Conservation (phyloP, 2,888 invertebrate species). For the Apoda limacodes region DNA sequence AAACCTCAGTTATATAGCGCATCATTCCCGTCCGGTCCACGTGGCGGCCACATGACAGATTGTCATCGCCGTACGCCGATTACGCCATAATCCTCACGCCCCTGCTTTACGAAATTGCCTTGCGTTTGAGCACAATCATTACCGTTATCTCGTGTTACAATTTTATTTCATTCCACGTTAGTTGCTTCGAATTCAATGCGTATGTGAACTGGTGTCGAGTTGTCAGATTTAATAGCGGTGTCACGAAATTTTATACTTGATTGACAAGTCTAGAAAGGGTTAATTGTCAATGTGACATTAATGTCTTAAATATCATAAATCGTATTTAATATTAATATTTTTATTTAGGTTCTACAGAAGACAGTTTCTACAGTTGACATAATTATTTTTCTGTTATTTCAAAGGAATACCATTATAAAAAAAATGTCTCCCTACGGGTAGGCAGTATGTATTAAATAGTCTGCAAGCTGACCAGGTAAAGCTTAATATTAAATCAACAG, state of each 20-base stretch:
- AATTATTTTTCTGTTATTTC: no score
- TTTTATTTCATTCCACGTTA: conserved; percentile 37
- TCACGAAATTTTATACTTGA: conserved; percentile 38
- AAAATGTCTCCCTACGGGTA: no score
- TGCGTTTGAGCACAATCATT: conserved; percentile 47
- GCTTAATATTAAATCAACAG: no score
- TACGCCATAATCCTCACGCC: conserved; percentile 56
- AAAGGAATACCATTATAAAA: no score
- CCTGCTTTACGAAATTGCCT: conserved; percentile 43
- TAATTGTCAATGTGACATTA: no score
- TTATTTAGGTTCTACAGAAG: no score
- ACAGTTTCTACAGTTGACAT: no score
- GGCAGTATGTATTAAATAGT: no score
- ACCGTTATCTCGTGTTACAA: conserved; percentile 55
- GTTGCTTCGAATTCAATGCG: conserved; percentile 27
- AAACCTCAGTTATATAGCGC: no score
- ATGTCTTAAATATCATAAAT: no score
- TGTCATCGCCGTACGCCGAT: conserved; percentile 61
- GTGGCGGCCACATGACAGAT: conserved; percentile 43
- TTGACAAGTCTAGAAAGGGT: conserved; percentile 24
- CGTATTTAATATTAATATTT: no score
- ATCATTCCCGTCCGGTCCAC: conserved; percentile 25
- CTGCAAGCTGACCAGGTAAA: no score
- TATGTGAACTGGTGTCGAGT: conserved; percentile 19
- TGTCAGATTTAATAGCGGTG: conserved; percentile 21